These are phyloP conservation scores for Rhegmatorhina hoffmannsi DNA, from an alignment of 2,113 vertebrate genomes.

Conservation along the genomic window DNA sequence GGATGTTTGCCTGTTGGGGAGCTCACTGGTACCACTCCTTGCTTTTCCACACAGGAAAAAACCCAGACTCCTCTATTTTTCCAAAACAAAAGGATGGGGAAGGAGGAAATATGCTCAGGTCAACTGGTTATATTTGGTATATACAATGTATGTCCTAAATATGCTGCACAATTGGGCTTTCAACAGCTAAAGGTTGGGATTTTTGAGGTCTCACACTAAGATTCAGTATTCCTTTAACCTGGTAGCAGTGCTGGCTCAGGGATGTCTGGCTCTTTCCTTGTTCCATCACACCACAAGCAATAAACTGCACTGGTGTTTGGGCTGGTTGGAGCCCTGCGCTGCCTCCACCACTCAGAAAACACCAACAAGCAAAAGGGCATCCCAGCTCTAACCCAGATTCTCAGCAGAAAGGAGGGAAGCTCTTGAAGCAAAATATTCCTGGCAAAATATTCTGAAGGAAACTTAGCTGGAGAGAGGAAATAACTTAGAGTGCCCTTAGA, in stretches of 20 bases:
- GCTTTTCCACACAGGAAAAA: not conserved
- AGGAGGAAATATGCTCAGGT: not conserved
- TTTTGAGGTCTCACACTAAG: not conserved
- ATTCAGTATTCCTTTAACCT: not conserved
- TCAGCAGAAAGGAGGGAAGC: not conserved
- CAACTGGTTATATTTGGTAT: not conserved
- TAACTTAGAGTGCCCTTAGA: not conserved
- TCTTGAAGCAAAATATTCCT: not conserved
- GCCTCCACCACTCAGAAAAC: not conserved
- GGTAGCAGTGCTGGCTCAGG: not conserved
- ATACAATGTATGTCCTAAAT: not conserved
- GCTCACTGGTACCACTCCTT: not conserved
- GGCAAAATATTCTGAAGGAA: not conserved
- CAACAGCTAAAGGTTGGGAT: not conserved
- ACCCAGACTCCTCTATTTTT: not conserved
- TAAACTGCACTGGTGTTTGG: not conserved
- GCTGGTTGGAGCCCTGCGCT: not conserved
- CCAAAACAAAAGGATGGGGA: not conserved
- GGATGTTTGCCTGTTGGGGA: accelerated
- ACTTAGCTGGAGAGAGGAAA: not conserved
- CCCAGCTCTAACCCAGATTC: not conserved
- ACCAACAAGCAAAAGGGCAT: not conserved
- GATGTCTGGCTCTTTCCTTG: not conserved
- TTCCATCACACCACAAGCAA: accelerated
- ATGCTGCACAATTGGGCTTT: not conserved